Evolutionary conservation across 2,113 vertebrate genomes (phyloP), one percentile per base, ranked within the genome.

Genomic region (Hypocryptadius cinnamomeus): DNA sequence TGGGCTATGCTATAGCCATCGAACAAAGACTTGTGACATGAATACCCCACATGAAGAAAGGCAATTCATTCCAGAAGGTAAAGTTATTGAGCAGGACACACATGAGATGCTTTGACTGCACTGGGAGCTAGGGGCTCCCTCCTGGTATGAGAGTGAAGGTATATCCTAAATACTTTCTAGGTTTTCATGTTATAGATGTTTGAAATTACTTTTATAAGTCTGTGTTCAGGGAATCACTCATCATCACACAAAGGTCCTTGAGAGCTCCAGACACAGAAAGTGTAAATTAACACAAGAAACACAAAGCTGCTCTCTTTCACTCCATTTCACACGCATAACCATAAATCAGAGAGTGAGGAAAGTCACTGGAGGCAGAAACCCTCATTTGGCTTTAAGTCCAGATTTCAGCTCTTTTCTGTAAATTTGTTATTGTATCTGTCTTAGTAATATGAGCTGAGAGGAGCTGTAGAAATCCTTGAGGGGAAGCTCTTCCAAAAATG

Each of bases 351-450:
- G 35, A 81, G 24, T 33, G 19, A 39, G 23, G 50, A 79, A 92
- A 85, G 40, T 68, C 61, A 71, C 40, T 22, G 12, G 35, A 89
- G 45, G 39, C 66, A 72, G 61, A 81, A 90, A 40, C 13, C 5
- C 37, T 86, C n/a, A 37, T 51, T 70, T 93, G 87, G 24, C 59
- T 91, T 64, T 18, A 69, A 60, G 70, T 79, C 70, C 66, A 92
- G 70, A 47, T 96, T 89, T 94, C 35, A 84, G 31, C 44, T 35
- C 33, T 87, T 82, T 89, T 89, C 81, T 79, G 76, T 82, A 92
- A 85, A 89, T 93, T 82, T 91, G 54, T 79, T 94, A 33, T 53
- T 89, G 23, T 53, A 85, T 73, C 70, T 92, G 25, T 76, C 59
- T 91, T 73, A 82, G 91, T 65, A 93, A 89, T 79, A 70, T 23